These are phyloP conservation scores for Mactra quadrangularis DNA, from an alignment of 1,140 invertebrate genomes.

Conservation along the genomic window DNA sequence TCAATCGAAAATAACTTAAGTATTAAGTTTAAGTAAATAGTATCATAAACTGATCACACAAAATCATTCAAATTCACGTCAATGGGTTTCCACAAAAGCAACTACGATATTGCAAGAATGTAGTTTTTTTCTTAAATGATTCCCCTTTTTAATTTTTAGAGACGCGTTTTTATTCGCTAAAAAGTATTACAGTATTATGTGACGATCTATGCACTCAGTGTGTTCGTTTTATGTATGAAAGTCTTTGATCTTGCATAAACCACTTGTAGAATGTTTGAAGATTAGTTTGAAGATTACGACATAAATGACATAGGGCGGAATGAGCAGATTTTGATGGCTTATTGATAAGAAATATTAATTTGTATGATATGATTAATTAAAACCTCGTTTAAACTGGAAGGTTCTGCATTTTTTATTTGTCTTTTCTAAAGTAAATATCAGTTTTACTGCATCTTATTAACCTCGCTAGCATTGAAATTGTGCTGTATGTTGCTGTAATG, in stretches of 20 bases:
- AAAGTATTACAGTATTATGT: constrained; percentile 17
- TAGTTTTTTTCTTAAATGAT: constrained; percentile 5
- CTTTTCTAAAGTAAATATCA: neutral
- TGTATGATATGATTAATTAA: constrained; percentile 3
- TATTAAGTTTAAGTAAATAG: constrained; percentile 7
- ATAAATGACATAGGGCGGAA: constrained; percentile 30
- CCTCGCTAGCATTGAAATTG: neutral
- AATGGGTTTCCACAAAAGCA: constrained; percentile 34
- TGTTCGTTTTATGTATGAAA: constrained; percentile 8
- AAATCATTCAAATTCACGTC: no score
- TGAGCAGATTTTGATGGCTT: constrained; percentile 29
- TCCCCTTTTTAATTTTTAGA: constrained; percentile 11
- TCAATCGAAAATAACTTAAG: neutral
- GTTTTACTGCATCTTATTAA: neutral
- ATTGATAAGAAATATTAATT: neutral
- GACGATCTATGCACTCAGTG: constrained; percentile 8
- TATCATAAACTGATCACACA: no score
- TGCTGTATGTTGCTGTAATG: neutral
- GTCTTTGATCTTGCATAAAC: constrained; percentile 4
- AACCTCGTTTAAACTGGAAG: neutral
- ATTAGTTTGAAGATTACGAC: constrained; percentile 18
- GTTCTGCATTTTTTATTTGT: neutral
- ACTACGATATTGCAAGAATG: neutral
- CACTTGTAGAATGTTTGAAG: constrained; percentile 20
- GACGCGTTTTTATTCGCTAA: constrained; percentile 15